Conservation (phyloP, 2,113 vertebrate genomes). For the Illadopsis cleaveri region DNA sequence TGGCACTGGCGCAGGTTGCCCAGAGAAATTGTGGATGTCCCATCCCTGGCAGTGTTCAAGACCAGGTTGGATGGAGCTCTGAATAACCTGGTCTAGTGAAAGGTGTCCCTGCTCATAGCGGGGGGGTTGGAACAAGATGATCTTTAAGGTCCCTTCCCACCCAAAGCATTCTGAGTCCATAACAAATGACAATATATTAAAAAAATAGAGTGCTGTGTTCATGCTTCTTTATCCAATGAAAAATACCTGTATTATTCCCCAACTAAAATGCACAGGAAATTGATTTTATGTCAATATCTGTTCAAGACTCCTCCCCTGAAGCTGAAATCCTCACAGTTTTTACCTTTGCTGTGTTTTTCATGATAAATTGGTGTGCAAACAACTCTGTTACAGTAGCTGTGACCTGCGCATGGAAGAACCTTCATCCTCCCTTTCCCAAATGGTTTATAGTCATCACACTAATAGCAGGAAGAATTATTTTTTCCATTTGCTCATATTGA, state of each 20-base stretch:
- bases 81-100: not conserved
- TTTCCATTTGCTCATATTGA: not conserved
- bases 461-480: not conserved
- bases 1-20: not conserved
- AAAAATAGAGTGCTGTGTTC: not conserved
- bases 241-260: not conserved
- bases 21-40: not conserved
- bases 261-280: not conserved
- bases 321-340: not conserved
- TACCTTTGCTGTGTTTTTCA: not conserved
- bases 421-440: not conserved
- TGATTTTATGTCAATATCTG: not conserved
- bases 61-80: not conserved
- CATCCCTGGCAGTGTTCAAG: not conserved
- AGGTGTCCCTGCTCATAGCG: not conserved
- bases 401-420: not conserved
- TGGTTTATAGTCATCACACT: not conserved
- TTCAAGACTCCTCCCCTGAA: not conserved
- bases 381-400: not conserved
- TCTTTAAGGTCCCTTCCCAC: not conserved
- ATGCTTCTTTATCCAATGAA: not conserved
- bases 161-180: not conserved
- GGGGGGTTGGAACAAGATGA: rapidly evolving
- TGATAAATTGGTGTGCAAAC: not conserved
- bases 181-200: not conserved